Percentiles rank a stretch among this genome's conserved stretches.
Conservation (phyloP, 2,113 vertebrate genomes). For the Lepisosteus oculatus region DNA sequence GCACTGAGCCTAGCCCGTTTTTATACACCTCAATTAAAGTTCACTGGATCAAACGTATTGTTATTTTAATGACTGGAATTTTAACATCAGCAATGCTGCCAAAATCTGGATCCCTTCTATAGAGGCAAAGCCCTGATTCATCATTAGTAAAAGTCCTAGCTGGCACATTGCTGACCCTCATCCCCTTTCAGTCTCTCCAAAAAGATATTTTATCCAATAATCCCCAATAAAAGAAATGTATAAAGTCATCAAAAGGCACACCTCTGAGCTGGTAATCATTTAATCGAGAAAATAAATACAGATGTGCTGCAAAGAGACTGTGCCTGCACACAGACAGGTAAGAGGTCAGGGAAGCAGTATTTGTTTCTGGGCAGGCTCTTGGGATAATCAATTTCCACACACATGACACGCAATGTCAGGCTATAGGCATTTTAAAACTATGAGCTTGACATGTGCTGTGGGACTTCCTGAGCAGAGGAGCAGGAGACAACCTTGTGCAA, state of each 20-base stretch:
- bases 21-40: slow-evolving; percentile 59
- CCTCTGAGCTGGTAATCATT: neutral
- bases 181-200: slow-evolving; percentile 26
- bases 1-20: slow-evolving; percentile 31
- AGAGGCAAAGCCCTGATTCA: slow-evolving; percentile 61
- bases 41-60: slow-evolving; percentile 48
- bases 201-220: slow-evolving; percentile 38
- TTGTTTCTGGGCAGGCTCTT: too few species aligned
- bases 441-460: too few species aligned
- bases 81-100: slow-evolving; percentile 46
- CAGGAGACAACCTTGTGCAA: too few species aligned
- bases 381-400: too few species aligned
- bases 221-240: slow-evolving; percentile 37
- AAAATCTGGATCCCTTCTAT: slow-evolving; percentile 52
- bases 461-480: too few species aligned
- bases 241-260: slow-evolving; percentile 39
- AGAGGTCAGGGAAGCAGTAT: too few species aligned
- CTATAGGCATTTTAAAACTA: too few species aligned
- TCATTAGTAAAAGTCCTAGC: slow-evolving; percentile 49
- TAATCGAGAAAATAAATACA: too few species aligned
- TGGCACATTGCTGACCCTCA: slow-evolving; percentile 53
- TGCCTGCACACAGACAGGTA: too few species aligned
- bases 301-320: too few species aligned
- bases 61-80: slow-evolving; percentile 57
- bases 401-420: too few species aligned